Conservation (phyloP, 2,113 vertebrate genomes). For the Cavia aperea region DNA sequence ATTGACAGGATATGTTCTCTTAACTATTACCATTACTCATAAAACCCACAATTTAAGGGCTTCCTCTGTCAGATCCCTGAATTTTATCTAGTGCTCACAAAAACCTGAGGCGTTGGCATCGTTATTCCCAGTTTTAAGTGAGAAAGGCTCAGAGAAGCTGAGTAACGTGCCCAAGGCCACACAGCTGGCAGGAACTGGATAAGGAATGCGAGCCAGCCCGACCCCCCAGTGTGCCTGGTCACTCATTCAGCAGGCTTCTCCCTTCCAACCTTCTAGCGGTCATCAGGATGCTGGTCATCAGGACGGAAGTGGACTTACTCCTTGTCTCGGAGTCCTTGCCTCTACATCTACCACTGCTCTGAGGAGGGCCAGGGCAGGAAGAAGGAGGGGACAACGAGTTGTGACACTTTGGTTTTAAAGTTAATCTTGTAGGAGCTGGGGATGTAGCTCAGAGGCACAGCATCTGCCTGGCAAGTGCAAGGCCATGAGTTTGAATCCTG, state of each 20-base stretch:
- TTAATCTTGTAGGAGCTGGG: too few species aligned
- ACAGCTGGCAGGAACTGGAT: background rate
- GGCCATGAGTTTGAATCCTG: too few species aligned
- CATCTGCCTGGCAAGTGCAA: too few species aligned
- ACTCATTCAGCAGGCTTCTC: background rate
- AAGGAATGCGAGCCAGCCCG: background rate
- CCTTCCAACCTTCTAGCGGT: background rate
- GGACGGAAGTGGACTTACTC: background rate
- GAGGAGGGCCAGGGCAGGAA: background rate
- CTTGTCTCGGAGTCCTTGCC: background rate
- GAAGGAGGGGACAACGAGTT: background rate
- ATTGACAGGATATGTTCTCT: background rate
- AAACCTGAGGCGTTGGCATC: background rate
- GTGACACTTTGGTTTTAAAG: background rate
- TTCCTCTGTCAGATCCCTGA: background rate
- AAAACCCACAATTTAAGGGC: background rate
- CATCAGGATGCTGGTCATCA: background rate
- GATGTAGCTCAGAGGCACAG: too few species aligned
- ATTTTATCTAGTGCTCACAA: background rate
- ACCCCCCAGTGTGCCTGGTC: background rate
- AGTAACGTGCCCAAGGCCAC: background rate
- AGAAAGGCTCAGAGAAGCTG: slow-evolving; percentile 7
- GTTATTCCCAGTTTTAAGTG: background rate
- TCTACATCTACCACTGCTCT: background rate
- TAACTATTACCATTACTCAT: background rate